Evolutionary conservation across 2,888 invertebrate genomes (phyloP).

Genomic region (Shargacucullia verbasci): DNA sequence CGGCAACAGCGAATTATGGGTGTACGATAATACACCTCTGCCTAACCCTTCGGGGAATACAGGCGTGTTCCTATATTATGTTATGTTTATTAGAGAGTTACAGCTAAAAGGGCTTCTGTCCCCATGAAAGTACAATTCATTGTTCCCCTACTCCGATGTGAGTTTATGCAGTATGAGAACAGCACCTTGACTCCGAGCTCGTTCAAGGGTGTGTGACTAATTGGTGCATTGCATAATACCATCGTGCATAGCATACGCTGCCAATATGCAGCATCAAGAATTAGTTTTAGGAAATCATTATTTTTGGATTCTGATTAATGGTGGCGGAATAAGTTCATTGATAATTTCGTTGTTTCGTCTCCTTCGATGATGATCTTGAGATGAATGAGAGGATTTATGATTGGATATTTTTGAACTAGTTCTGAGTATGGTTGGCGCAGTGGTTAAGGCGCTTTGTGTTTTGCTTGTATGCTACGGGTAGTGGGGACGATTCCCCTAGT

Average conservation of each 20-base stretch:
- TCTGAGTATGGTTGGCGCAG: too few relatives aligned
- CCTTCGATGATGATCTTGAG: too few relatives aligned
- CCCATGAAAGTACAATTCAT: neutral
- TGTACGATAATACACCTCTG: too few relatives aligned
- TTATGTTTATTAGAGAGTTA: too few relatives aligned
- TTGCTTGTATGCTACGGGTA: too few relatives aligned
- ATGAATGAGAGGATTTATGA: too few relatives aligned
- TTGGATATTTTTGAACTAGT: too few relatives aligned
- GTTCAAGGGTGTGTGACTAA: slow-evolving; percentile 50
- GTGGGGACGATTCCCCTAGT: too few relatives aligned
- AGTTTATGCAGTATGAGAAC: slow-evolving; percentile 26
- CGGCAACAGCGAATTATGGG: too few relatives aligned
- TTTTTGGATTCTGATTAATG: slow-evolving; percentile 33
- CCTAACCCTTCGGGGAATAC: too few relatives aligned
- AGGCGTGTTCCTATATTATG: too few relatives aligned
- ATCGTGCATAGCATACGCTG: slow-evolving; percentile 11
- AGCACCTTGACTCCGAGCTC: slow-evolving; percentile 54
- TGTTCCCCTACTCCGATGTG: slow-evolving; percentile 35
- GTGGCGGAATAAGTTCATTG: slow-evolving; percentile 4
- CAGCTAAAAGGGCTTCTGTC: neutral
- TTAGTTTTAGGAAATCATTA: slow-evolving; percentile 40
- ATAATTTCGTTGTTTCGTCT: slow-evolving; percentile 4
- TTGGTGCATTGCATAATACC: slow-evolving; percentile 47
- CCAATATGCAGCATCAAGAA: slow-evolving; percentile 36
- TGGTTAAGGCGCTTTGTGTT: too few relatives aligned